Evolutionary conservation across 2,797 vertebrate genomes (phyloP).

Genomic region (Xenops minutus): DNA sequence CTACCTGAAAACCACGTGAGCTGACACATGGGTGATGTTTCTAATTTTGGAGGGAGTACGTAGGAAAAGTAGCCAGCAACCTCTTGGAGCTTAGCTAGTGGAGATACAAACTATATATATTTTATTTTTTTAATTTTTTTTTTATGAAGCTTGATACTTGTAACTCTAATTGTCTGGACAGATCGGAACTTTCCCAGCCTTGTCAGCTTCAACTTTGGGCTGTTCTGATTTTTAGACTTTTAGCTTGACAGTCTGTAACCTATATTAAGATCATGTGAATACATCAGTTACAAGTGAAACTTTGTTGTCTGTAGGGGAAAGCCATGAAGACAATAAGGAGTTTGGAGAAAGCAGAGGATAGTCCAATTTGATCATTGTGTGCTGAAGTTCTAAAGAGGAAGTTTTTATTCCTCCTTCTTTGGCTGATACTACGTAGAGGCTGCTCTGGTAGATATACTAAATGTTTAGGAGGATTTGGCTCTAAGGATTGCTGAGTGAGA

Average conservation of each 20-base stretch:
- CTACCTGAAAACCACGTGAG: not conserved
- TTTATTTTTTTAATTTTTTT: no score
- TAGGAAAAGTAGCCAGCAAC: not conserved
- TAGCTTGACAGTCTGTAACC: not conserved
- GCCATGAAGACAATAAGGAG: not conserved
- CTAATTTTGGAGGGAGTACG: not conserved
- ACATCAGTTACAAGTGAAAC: not conserved
- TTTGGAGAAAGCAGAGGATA: not conserved
- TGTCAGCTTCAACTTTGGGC: not conserved
- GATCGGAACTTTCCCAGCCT: not conserved
- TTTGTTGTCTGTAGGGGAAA: not conserved
- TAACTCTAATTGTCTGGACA: not conserved
- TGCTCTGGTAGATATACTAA: not conserved
- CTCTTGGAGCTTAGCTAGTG: not conserved
- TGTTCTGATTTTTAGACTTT: not conserved
- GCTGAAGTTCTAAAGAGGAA: not conserved
- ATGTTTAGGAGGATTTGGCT: not conserved
- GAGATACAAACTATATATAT: not conserved
- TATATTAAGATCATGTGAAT: not conserved
- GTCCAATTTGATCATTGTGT: not conserved
- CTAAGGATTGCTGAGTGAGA: not conserved
- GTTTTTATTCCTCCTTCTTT: not conserved
- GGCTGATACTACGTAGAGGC: not conserved
- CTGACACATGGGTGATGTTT: not conserved
- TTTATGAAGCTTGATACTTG: not conserved